Percentiles rank a stretch among this genome's conserved stretches.
Evolutionary conservation across 2,113 vertebrate genomes (phyloP).

Genomic region (Notothenia rossii): DNA sequence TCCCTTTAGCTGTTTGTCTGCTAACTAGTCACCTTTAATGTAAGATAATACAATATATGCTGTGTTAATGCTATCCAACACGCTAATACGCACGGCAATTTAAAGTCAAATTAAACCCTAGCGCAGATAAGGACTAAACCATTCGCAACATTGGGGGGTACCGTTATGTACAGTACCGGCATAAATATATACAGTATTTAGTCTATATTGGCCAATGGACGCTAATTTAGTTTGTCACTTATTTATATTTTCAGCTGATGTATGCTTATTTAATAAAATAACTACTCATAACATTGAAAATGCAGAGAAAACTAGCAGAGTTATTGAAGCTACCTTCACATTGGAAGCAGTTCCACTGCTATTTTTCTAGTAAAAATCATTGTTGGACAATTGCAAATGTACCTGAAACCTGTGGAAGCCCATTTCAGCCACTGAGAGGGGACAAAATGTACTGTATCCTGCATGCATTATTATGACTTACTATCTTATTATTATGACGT

Average conservation of each 20-base stretch:
- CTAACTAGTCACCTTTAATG: not conserved
- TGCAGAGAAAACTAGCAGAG: not conserved
- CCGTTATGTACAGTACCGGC: not conserved
- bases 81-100: not conserved
- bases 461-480: too few species aligned
- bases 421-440: too few species aligned
- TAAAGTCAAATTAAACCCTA: too few species aligned
- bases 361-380: not conserved
- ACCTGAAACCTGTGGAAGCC: not conserved
- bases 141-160: not conserved
- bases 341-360: not conserved
- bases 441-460: too few species aligned
- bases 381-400: not conserved
- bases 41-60: not conserved
- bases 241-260: not conserved
- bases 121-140: not conserved
- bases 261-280: not conserved
- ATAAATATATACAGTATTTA: too few species aligned
- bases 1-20: not conserved
- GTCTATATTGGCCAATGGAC: too few species aligned
- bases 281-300: not conserved
- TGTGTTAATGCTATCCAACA: not conserved
- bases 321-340: not conserved
- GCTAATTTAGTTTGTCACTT: not conserved
- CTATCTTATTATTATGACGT: too few species aligned